Evolutionary conservation across 2,888 invertebrate genomes (phyloP), one percentile per base, ranked within the genome.

Genomic region (Agrochola circellaris): DNA sequence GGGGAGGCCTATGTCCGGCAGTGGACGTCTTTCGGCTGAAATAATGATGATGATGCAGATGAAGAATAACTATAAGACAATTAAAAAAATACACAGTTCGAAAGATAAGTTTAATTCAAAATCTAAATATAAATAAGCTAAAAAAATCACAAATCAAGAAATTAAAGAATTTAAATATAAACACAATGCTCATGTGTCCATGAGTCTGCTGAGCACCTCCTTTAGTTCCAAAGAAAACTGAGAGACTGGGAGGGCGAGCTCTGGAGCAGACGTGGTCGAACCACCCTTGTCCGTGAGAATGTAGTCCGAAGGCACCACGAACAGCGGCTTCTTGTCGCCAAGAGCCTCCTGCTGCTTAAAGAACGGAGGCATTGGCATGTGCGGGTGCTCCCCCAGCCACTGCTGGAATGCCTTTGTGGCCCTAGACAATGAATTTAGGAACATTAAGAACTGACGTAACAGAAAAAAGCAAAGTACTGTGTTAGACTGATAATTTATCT

Each of bases 381-480:
- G 83, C 0, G 95, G 95, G 23, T 92, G 93, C 70, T 90, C 87
- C 58, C 89, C 83, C 42, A 96, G 88, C 95, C 95, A 96, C 9
- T 90, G 82, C 58, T 94, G 92, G 93, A 96, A 96, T 1, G 93
- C 92, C 79, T 96, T 96, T 9, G 96, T 96, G 13, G 96, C 95
- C 70, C 96, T 96, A 90, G 20, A 88, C 83, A 68, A 34, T 34
- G 15, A 23, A 34, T 54, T 76, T 38, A 62, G 0, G 38, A 73
- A 56, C 5, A 58, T n/a, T 73, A 15, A 64, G n/a, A 81, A 69
- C 26, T 20, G n/a, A 30, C 1, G 38, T 38, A 67, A 58, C 13
- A 56, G 23, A 6, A 17, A 13, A 65, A 17, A 77, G 34, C n/a
- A 9, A 54, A 34, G 6, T 26, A 26, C 20, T 66, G 6, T 48